These are phyloP conservation scores for Diadophis punctatus DNA, from an alignment of 2,113 vertebrate species.

Conservation along the genomic window DNA sequence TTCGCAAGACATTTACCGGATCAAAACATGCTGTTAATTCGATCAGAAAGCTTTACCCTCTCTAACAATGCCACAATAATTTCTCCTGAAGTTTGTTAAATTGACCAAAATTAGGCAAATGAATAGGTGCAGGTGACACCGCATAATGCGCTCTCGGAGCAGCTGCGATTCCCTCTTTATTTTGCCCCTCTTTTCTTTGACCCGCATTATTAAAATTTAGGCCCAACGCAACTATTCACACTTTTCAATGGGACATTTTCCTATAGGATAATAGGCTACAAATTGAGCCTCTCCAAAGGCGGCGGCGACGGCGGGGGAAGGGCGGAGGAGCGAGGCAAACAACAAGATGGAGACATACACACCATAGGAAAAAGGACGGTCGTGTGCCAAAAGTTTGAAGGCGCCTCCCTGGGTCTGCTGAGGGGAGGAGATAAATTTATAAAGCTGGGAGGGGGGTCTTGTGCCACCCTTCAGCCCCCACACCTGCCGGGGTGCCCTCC, in stretches of 20 bases:
- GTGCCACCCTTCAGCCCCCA: constrained; percentile 89
- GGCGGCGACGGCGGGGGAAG: constrained; percentile 71
- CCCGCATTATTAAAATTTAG: constrained; percentile 97
- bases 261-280: constrained; percentile 99
- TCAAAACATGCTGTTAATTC: constrained; percentile 99
- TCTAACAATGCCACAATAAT: constrained; percentile 98
- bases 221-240: constrained; percentile 98
- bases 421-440: not conserved
- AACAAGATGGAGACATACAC: constrained; percentile 54
- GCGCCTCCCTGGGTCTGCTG: constrained; percentile 67
- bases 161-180: constrained; percentile 96
- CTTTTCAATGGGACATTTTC: constrained; percentile 99
- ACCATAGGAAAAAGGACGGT: constrained; percentile 66
- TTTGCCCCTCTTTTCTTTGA: constrained; percentile 88
- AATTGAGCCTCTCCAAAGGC: constrained; percentile 97
- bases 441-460: constrained; percentile 71
- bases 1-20: constrained; percentile 99
- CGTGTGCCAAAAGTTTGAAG: constrained; percentile 92
- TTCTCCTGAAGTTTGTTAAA: constrained; percentile 99
- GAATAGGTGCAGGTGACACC: constrained; percentile 99
- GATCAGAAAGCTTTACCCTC: constrained; percentile 99
- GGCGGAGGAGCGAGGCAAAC: constrained; percentile 68
- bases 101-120: constrained; percentile 99
- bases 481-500: constrained; percentile 92
- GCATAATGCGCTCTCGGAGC: constrained; percentile 93